Conservation (phyloP, 2,797 vertebrate genomes). For the Lithobates pipiens region DNA sequence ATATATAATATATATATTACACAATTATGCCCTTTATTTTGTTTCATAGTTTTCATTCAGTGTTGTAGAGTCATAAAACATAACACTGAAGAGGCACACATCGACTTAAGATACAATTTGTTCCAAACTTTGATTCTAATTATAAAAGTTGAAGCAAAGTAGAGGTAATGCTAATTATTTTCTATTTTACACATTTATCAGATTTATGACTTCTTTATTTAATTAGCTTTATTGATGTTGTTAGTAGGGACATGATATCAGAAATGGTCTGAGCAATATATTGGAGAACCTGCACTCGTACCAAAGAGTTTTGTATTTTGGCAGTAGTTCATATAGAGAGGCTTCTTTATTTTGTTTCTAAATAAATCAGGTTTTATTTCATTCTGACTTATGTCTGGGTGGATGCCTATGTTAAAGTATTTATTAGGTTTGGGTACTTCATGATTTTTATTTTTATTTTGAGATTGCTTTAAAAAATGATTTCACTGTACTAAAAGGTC, state of each 20-base stretch:
- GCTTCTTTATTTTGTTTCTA: constrained; percentile 40
- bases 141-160: constrained; percentile 42
- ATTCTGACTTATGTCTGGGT: background rate
- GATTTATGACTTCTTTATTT: constrained; percentile 36
- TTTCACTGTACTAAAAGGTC: background rate
- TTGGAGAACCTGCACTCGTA: constrained; percentile 24
- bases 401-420: background rate
- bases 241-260: constrained; percentile 50
- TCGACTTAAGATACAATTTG: background rate
- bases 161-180: constrained; percentile 44
- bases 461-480: background rate
- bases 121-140: constrained; percentile 35
- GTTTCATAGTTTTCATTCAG: too few relatives aligned
- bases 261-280: constrained; percentile 52
- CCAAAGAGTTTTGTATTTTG: constrained; percentile 38
- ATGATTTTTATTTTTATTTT: too few relatives aligned
- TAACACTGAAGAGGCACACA: background rate
- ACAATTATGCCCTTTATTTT: too few relatives aligned
- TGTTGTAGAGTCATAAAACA: too few relatives aligned
- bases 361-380: constrained; percentile 31
- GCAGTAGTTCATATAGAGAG: constrained; percentile 27
- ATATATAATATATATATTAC: too few relatives aligned
- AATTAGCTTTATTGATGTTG: constrained; percentile 38
- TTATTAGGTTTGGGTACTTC: too few relatives aligned
- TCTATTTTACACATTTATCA: constrained; percentile 25